These are phyloP conservation scores for Aepyceros melampus DNA, from an alignment of 2,113 vertebrate genomes.

Conservation along the genomic window DNA sequence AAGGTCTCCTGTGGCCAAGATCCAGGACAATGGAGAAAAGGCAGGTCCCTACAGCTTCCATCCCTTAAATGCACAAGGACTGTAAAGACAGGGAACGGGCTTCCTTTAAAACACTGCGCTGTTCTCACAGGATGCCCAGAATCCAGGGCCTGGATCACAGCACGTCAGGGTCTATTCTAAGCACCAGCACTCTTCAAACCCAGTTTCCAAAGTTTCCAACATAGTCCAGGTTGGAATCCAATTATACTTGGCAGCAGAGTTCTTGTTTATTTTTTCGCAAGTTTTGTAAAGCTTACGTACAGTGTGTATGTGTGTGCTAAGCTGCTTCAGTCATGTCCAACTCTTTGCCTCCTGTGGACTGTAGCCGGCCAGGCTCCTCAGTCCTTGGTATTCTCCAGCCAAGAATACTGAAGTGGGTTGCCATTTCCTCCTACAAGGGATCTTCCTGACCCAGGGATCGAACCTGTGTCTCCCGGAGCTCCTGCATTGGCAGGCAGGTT, in stretches of 20 bases:
- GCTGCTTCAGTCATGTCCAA: not conserved
- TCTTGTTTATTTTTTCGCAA: not conserved
- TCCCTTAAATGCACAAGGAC: not conserved
- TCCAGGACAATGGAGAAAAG: not conserved
- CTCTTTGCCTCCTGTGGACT: not conserved
- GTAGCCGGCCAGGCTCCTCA: not conserved
- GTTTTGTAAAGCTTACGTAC: not conserved
- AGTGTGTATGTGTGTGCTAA: not conserved
- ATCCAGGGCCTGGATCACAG: not conserved
- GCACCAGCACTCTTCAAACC: not conserved
- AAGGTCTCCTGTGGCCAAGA: constrained; percentile 47
- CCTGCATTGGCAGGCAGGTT: not conserved
- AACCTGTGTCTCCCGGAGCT: not conserved
- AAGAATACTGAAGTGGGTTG: not conserved
- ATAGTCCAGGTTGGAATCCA: not conserved
- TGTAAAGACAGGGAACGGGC: not conserved
- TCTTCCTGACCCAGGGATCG: not conserved
- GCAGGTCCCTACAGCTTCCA: not conserved
- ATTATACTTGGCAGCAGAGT: not conserved
- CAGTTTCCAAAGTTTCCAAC: not conserved
- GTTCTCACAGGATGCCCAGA: not conserved
- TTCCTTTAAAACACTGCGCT: not conserved
- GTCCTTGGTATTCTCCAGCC: not conserved
- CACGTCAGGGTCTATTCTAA: not conserved
- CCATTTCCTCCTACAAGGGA: not conserved